Evolutionary conservation across 2,113 vertebrate species (phyloP), one percentile per base, ranked within the genome.

Genomic region (Vanacampus margaritifer): DNA sequence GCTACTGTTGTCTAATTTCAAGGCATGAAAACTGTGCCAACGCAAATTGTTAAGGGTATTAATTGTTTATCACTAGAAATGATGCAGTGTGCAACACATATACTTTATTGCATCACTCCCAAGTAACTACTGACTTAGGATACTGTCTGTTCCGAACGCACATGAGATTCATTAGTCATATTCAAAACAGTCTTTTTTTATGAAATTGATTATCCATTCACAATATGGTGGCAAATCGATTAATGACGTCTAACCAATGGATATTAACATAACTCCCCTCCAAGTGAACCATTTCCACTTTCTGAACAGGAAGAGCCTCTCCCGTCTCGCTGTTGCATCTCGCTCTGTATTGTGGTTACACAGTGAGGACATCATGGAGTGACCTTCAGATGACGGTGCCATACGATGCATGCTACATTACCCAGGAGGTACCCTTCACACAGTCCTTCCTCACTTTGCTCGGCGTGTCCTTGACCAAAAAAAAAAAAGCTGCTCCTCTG

Each of bases 321-420:
- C 90, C 90, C 4, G 71, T 92, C 64, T 85, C 87, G 1, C 41
- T 88, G 37, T 84, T 85, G 61, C 84, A 89, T 26, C 28, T 93
- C 6, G 89, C 91, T 24, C 43, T 84, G 1, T 17, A 81, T 69
- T 93, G 92, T 72, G 87, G 90, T 37, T 89, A 86, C 71, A 76
- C 75, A 0, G 79, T 92, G 72, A 84, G 48, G 72, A 74, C 54
- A 2, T 84, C 79, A 2, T 72, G 78, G 84, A 68, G 45, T 37
- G 70, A 88, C 39, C 66, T 92, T 6, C 71, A 86, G 62, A 73
- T 93, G 74, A 80, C 65, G 6, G 83, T 83, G 24, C 80, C 89
- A 5, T 92, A 88, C 69, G 78, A 90, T 69, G 90, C 86, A 1
- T 93, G 92, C 80, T 90, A 90, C 74, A 74, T 92, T 24, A 79